A percentile compares a stretch with the other conserved stretches of the same genome.
Conservation (phyloP, 53 echinoderm and acorn worm species). For the Holothuria scabra region DNA sequence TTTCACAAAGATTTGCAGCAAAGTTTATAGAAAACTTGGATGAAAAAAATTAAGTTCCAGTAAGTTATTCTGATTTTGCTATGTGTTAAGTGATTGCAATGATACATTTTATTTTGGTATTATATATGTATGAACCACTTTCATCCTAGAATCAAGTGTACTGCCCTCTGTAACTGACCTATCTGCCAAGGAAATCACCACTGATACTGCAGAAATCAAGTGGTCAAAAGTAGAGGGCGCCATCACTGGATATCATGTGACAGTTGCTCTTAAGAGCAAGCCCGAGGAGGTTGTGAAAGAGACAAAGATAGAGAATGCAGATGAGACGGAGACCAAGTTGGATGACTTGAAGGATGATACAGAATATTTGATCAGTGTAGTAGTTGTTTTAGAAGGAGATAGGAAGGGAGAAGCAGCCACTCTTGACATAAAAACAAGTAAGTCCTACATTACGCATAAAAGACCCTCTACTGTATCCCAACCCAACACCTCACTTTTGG, state of each 20-base stretch:
- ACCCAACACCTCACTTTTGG: too few species aligned
- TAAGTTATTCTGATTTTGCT: too few species aligned
- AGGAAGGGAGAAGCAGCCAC: conserved; percentile 1
- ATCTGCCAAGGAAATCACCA: neutral
- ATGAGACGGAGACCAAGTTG: neutral
- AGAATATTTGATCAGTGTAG: conserved; percentile 14
- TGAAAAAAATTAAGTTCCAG: too few species aligned
- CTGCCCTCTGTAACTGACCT: neutral
- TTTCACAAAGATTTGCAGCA: too few species aligned
- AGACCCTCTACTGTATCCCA: too few species aligned
- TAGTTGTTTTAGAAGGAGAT: neutral
- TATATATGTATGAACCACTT: neutral
- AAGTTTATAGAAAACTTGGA: too few species aligned
- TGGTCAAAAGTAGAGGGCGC: conserved; percentile 14
- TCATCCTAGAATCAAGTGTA: neutral
- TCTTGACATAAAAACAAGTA: conserved; percentile 49
- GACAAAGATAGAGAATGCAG: conserved; percentile 9
- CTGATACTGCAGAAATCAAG: neutral
- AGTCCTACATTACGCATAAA: too few species aligned
- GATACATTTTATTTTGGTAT: neutral
- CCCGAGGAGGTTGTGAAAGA: conserved; percentile 4
- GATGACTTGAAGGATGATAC: conserved; percentile 16
- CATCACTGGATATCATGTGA: conserved; percentile 6
- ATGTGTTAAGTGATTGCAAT: too few species aligned
- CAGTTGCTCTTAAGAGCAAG: conserved; percentile 1